Base-by-base conservation (phyloP, 2,113 vertebrate genomes). In the Dascyllus trimaculatus region DNA sequence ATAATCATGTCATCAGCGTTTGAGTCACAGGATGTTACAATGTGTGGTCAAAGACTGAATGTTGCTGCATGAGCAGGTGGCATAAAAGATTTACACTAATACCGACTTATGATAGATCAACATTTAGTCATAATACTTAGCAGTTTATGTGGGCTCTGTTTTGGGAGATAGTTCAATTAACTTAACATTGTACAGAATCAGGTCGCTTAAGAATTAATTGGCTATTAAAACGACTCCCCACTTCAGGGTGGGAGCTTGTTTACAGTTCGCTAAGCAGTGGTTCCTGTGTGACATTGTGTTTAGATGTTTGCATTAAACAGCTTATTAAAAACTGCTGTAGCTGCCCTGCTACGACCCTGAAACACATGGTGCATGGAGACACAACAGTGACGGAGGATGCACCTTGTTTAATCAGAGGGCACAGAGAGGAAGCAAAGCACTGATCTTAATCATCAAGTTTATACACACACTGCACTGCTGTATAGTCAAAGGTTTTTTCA, bases 141-240 rank as follows among this genome's bases (percentile, higher is more conserved):
- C 75, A 61, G 46, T 79, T 81, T 82, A 85, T 85, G 88, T 84
- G 77, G 82, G 88, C 79, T 85, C 79, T 89, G 73, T 79, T 86
- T 85, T 84, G 48, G 84, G 71, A 90, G 75, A 86, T 85, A 88
- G 83, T 84, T 88, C 82, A 91, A 91, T 92, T 93, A 89, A 88
- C 70, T 71, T 88, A 83, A 85, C 77, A 80, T 78, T 77, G 78
- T 69, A 78, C 79, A 87, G 77, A 91, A 88, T 86, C 73, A 87
- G 84, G 78, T 80, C 54, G 74, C 86, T 92, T 87, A 90, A 85
- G 71, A 91, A 91, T 92, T 82, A 92, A 92, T 91, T 91, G 88
- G 80, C 54, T 88, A 83, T 90, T 89, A 93, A 89, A 85, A 89
- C 80, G 82, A 80, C 88, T 82, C 66, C 75, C 82, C 80, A 86